These are phyloP conservation scores for Zingel zingel DNA, from an alignment of 2,113 vertebrate species.

Conservation along the genomic window DNA sequence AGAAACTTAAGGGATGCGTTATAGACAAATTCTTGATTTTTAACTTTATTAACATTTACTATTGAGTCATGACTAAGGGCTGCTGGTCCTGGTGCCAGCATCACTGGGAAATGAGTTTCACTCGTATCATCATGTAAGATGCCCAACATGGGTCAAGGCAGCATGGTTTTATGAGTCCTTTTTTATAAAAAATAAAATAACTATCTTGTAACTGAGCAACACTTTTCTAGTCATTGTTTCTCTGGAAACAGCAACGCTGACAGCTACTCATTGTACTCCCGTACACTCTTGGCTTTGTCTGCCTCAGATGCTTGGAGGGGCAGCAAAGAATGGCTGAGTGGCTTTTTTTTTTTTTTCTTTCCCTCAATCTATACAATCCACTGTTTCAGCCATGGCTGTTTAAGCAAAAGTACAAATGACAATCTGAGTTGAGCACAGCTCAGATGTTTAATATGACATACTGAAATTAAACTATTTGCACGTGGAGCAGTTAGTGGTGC, in stretches of 20 bases:
- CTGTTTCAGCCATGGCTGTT: slow-evolving; percentile 1
- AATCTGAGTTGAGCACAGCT: background rate
- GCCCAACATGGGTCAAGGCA: no score
- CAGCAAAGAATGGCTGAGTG: slow-evolving; percentile 39
- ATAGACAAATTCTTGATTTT: background rate
- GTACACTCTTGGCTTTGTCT: slow-evolving; percentile 72
- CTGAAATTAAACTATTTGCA: background rate
- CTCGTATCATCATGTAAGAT: no score
- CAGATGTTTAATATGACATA: background rate
- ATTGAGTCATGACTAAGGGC: background rate
- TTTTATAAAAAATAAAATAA: no score
- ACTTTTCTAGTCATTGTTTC: background rate
- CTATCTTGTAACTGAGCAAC: no score
- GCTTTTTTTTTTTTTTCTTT: background rate
- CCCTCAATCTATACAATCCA: background rate
- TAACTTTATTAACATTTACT: background rate
- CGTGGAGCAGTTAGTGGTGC: background rate
- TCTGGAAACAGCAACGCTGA: slow-evolving; percentile 19
- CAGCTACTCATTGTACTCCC: slow-evolving; percentile 65
- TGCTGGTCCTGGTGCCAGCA: no score
- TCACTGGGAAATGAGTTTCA: no score
- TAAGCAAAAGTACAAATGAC: background rate
- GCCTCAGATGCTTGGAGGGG: slow-evolving; percentile 16
- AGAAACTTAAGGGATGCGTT: background rate
- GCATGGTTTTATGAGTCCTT: no score